Base-by-base conservation (phyloP, 2,113 vertebrate species). In the Isurus oxyrinchus region DNA sequence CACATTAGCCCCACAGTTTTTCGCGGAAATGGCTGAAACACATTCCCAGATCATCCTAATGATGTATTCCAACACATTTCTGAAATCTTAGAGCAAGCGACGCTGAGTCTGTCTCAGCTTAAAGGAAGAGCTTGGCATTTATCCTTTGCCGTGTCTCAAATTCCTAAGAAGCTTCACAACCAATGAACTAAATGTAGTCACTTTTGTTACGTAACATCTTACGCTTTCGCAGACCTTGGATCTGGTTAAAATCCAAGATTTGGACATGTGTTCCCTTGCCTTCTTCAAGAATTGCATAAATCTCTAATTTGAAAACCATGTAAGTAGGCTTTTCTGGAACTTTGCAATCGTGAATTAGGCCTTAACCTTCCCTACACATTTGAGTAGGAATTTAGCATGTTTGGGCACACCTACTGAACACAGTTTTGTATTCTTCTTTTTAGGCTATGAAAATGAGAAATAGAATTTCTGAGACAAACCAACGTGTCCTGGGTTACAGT, bases 361-460 rank as follows among this genome's bases (percentile, higher is more conserved):
- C 27, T 13, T 10, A 57, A 31, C 55, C 31, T 35, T 63, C 59
- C 19, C n/a, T 61, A 21, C n/a, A 16, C 23, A 40, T 94, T 93
- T 61, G 31, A 6, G 23, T 7, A 23, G 7, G 91, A 35, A 44
- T 49, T 13, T 95, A 27, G 66, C 40, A 31, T 44, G 63, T 67
- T 16, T 14, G 44, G 40, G 10, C 14, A 5, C 27, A 27, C 14
- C 49, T 53, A 21, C 66, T 72, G 66, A 72, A 55, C 23, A 31
- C 11, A 19, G 0, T 76, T 49, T 72, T 72, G 25, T 44, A 35
- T 97, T 96, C 94, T 98, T 98, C 98, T 96, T 97, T 98, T 97
- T 98, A 99, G 99, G 99, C 99, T 96, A 99, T 99, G 99, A 99
- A 99, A 98, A 99, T 99, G 98, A 99, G 99, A 97, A 98, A 99